These are phyloP conservation scores for Phaethon lepturus DNA, from an alignment of 2,113 vertebrate species.

Conservation along the genomic window DNA sequence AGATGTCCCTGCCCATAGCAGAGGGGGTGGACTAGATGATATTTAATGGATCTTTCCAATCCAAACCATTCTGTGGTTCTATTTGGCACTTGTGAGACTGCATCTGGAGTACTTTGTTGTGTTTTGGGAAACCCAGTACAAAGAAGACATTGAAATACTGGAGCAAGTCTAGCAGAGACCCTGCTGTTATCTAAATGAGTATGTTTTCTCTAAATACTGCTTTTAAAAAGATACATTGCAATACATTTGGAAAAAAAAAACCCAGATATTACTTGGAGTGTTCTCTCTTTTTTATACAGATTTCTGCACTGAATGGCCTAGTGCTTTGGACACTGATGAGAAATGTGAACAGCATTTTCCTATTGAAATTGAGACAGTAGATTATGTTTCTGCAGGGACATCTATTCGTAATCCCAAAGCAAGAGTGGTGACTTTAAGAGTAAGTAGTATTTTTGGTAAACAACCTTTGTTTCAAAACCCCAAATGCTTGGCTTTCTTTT, in stretches of 20 bases:
- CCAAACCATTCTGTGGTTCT: neutral
- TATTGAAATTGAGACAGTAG: slow-evolving; percentile 83
- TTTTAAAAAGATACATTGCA: neutral
- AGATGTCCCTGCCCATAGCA: neutral
- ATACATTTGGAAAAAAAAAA: neutral
- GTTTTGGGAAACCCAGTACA: neutral
- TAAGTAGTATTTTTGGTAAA: slow-evolving; percentile 72
- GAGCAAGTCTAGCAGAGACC: neutral
- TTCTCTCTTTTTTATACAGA: slow-evolving; percentile 73
- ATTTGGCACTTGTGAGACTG: neutral
- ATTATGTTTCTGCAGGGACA: slow-evolving; percentile 86
- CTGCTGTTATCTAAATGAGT: neutral
- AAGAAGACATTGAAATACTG: neutral
- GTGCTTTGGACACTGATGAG: slow-evolving; percentile 83
- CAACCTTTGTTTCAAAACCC: neutral
- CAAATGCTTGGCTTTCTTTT: neutral
- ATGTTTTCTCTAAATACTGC: neutral
- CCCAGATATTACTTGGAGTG: neutral
- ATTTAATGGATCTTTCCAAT: neutral
- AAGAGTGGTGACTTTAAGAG: slow-evolving; percentile 85
- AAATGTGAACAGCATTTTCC: slow-evolving; percentile 89
- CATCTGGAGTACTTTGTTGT: neutral
- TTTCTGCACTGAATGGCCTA: slow-evolving; percentile 95
- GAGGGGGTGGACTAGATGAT: neutral
- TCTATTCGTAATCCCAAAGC: slow-evolving; percentile 90